Percentiles rank a stretch among this genome's conserved stretches.
phyloP scores from a whole-genome alignment of 2,113 vertebrate species.

The Ariopsis seemanni region DNA sequence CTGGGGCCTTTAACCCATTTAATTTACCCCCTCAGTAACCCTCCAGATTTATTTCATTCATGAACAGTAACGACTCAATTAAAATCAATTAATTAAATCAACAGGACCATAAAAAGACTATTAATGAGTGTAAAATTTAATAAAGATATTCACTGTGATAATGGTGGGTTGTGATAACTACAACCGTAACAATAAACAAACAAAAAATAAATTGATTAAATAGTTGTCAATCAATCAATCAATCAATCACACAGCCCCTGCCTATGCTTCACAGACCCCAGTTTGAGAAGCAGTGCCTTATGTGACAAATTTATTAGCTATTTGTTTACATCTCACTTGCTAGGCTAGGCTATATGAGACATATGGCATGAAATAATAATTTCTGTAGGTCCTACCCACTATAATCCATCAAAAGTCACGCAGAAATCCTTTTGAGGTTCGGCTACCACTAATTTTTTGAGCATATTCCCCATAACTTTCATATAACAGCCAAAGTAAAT shows the following conservation, averaged over 20 bases:
- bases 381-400: neutral
- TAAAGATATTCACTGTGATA: neutral
- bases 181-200: neutral
- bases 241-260: neutral
- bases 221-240: neutral
- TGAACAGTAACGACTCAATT: neutral
- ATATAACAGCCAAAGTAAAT: neutral
- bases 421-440: neutral
- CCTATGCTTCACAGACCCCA: neutral
- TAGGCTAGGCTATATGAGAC: neutral
- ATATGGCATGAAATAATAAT: neutral
- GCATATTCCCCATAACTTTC: neutral
- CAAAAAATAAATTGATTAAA: neutral
- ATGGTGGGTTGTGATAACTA: neutral
- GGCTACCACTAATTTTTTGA: no score
- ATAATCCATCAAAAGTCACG: neutral
- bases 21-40: neutral
- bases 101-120: neutral
- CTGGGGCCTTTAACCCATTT: no score
- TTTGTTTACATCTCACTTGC: neutral
- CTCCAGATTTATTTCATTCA: neutral
- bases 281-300: neutral
- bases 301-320: neutral
- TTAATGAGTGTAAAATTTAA: neutral
- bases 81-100: neutral